These are phyloP conservation scores for Anableps anableps DNA, from an alignment of 2,797 vertebrate genomes.

Conservation along the genomic window DNA sequence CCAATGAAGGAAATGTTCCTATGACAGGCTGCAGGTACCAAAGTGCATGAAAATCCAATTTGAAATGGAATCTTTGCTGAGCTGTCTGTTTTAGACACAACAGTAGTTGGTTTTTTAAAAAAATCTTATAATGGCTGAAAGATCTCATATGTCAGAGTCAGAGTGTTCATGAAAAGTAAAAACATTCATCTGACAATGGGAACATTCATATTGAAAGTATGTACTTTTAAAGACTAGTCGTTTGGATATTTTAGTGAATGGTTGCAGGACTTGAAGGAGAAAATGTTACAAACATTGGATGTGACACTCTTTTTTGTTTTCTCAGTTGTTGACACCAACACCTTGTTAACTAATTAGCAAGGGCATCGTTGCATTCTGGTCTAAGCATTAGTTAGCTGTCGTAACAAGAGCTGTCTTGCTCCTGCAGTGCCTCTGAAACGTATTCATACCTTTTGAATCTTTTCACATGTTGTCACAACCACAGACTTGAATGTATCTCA, in stretches of 20 bases:
- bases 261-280: not conserved
- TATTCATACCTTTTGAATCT: not conserved
- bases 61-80: not conserved
- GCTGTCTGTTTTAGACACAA: not conserved
- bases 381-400: not conserved
- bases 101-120: not conserved
- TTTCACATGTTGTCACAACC: not conserved
- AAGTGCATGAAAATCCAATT: not conserved
- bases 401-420: not conserved
- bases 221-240: not conserved
- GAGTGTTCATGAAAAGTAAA: not conserved
- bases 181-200: not conserved
- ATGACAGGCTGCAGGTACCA: not conserved
- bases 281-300: not conserved
- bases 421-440: not conserved
- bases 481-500: not conserved
- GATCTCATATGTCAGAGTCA: not conserved
- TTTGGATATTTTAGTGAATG: not conserved
- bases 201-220: not conserved
- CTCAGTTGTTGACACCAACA: slow-evolving; percentile 1
- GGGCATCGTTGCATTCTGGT: slow-evolving; percentile 1
- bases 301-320: not conserved
- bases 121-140: not conserved
- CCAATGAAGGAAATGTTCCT: not conserved
- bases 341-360: not conserved